These are phyloP conservation scores for Actias luna DNA, from an alignment of 2,888 invertebrate genomes.

Conservation along the genomic window DNA sequence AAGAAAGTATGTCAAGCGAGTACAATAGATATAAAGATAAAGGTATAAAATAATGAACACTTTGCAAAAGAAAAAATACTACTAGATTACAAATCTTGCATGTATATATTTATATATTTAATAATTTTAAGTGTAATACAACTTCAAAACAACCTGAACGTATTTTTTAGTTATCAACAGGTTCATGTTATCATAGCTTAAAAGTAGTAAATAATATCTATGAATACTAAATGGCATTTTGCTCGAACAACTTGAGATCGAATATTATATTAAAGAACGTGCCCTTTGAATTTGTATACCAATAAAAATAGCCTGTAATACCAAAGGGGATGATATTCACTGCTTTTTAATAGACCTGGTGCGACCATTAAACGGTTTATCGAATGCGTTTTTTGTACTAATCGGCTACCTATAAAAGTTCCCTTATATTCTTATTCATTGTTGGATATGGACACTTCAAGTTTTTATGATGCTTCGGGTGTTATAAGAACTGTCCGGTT, in stretches of 20 bases:
- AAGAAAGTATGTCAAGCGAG: not conserved
- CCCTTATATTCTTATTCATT: constrained; percentile 64
- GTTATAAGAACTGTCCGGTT: constrained; percentile 69
- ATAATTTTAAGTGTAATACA: not conserved
- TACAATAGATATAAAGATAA: too few relatives aligned
- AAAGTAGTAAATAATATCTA: not conserved
- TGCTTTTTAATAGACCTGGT: constrained; percentile 48
- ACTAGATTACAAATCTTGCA: too few relatives aligned
- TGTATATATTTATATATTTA: not conserved
- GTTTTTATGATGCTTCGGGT: constrained; percentile 65
- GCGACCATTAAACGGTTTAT: constrained; percentile 53
- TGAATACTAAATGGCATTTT: not conserved
- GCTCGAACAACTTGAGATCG: constrained; percentile 43
- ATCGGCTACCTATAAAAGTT: constrained; percentile 56
- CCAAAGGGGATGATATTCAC: constrained; percentile 20
- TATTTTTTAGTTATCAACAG: not conserved
- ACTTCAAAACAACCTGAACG: not conserved
- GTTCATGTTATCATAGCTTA: not conserved
- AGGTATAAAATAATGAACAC: not conserved
- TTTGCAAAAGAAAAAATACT: not conserved
- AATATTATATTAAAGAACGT: constrained; percentile 43
- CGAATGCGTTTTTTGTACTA: constrained; percentile 57
- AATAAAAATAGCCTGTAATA: constrained; percentile 32
- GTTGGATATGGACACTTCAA: constrained; percentile 67
- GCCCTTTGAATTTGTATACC: constrained; percentile 32